These are phyloP conservation scores for Leucoma salicis DNA, from an alignment of 2,888 invertebrate genomes.

Conservation along the genomic window DNA sequence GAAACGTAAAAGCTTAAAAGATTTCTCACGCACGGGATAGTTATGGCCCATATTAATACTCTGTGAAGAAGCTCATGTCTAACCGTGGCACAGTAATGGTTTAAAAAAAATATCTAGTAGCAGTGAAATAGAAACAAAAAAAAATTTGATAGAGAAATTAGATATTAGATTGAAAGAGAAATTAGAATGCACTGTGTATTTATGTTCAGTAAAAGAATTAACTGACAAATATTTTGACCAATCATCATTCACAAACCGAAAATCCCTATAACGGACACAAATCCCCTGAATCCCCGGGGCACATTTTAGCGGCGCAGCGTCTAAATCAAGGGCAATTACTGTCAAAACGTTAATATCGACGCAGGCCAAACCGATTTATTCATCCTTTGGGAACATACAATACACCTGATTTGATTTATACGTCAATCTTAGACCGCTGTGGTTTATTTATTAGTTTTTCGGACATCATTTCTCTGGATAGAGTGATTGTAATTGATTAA, in stretches of 20 bases:
- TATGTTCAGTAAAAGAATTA: too few relatives aligned
- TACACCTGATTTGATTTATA: slow-evolving; percentile 37
- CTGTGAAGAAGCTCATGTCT: too few relatives aligned
- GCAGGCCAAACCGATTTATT: slow-evolving; percentile 60
- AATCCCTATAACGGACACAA: not conserved
- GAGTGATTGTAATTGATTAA: slow-evolving; percentile 11
- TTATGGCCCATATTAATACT: too few relatives aligned
- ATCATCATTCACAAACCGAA: not conserved
- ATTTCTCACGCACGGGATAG: too few relatives aligned
- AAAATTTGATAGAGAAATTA: too few relatives aligned
- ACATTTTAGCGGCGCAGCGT: slow-evolving; percentile 55
- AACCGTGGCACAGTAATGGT: too few relatives aligned
- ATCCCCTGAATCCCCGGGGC: slow-evolving; percentile 15
- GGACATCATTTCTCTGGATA: slow-evolving; percentile 12
- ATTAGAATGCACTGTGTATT: too few relatives aligned
- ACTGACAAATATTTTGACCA: too few relatives aligned
- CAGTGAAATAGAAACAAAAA: too few relatives aligned
- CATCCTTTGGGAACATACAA: slow-evolving; percentile 35
- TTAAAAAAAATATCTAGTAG: too few relatives aligned
- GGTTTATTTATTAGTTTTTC: slow-evolving; percentile 34
- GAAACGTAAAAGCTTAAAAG: too few relatives aligned
- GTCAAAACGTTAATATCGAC: slow-evolving; percentile 66
- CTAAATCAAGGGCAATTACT: slow-evolving; percentile 69
- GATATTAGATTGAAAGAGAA: too few relatives aligned
- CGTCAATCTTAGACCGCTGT: slow-evolving; percentile 27